Evolutionary conservation across 1,140 invertebrate genomes (phyloP).

Genomic region (Bilobella aurantiaca): DNA sequence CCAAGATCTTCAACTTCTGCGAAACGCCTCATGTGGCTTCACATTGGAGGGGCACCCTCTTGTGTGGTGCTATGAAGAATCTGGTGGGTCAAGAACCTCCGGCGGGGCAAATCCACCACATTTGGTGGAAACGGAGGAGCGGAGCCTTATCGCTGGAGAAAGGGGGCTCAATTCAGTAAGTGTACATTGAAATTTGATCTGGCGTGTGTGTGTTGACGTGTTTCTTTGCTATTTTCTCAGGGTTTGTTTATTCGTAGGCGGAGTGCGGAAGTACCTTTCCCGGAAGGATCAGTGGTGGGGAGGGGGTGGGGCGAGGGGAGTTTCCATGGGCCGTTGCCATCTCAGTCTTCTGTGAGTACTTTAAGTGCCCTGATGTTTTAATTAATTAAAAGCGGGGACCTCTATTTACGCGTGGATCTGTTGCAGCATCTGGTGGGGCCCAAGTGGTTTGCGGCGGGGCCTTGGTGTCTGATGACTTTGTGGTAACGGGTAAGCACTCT

Average conservation of each 20-base stretch:
- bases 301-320: background rate
- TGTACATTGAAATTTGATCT: background rate
- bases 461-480: slow-evolving; percentile 3
- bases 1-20: background rate
- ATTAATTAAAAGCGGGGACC: too few relatives aligned
- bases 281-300: slow-evolving; percentile 5
- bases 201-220: too few relatives aligned
- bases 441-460: slow-evolving; percentile 15
- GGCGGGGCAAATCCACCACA: too few relatives aligned
- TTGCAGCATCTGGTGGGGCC: background rate
- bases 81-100: background rate
- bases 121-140: too few relatives aligned
- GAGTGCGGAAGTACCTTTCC: slow-evolving; percentile 14
- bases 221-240: background rate
- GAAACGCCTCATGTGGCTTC: slow-evolving; percentile 14
- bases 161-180: too few relatives aligned
- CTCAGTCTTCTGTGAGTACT: background rate
- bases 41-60: background rate
- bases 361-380: too few relatives aligned
- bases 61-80: slow-evolving; percentile 12
- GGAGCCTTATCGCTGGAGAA: too few relatives aligned
- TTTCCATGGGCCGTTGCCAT: slow-evolving; percentile 13
- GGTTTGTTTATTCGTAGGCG: slow-evolving; percentile 7
- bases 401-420: too few relatives aligned
- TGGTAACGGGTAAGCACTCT: slow-evolving; percentile 9